Evolutionary conservation across 2,888 invertebrate genomes (phyloP).

Genomic region (Boloria euphrosyne): DNA sequence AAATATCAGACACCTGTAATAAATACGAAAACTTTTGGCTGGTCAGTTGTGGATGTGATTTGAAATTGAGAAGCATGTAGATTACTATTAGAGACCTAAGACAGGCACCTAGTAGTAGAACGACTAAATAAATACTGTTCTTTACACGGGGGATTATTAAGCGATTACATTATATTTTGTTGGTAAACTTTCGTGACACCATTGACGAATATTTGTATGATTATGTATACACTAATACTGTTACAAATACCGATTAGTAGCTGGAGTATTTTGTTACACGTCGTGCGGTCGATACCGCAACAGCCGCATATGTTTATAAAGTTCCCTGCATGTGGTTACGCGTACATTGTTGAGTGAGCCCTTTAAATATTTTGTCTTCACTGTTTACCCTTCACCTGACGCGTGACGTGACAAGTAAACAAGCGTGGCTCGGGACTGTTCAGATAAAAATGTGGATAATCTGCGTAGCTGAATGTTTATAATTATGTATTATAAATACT

Average conservation of each 20-base stretch:
- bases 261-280: constrained; percentile 26
- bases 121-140: too few species aligned
- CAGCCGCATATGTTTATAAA: constrained; percentile 35
- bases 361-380: constrained; percentile 28
- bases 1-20: too few species aligned
- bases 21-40: too few species aligned
- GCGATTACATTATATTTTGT: too few species aligned
- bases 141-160: too few species aligned
- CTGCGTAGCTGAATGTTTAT: too few species aligned
- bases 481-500: too few species aligned
- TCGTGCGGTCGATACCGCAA: constrained; percentile 36
- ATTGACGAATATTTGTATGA: constrained; percentile 3
- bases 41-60: too few species aligned
- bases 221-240: constrained; percentile 10
- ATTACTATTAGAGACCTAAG: too few species aligned
- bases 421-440: constrained; percentile 9
- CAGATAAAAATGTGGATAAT: background rate
- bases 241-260: constrained; percentile 22
- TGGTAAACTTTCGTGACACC: background rate
- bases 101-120: too few species aligned
- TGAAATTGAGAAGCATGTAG: too few species aligned
- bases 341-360: constrained; percentile 33
- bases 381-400: constrained; percentile 32
- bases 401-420: constrained; percentile 22
- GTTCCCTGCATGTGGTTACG: constrained; percentile 33